phyloP scores from a whole-genome alignment of 2,797 vertebrate genomes.

The Aulostomus chinensis region DNA sequence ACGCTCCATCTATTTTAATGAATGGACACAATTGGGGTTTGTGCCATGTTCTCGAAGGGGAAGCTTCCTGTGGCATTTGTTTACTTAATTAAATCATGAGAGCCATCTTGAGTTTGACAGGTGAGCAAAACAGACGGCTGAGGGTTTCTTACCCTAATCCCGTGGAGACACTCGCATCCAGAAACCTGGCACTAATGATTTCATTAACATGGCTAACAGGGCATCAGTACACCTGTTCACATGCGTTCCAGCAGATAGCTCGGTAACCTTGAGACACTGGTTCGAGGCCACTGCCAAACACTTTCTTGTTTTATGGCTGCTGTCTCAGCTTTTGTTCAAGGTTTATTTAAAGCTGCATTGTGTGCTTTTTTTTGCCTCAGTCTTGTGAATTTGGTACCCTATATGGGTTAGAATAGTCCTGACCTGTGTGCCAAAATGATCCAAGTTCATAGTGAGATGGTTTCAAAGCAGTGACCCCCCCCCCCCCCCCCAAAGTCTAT shows the following conservation, averaged over 20 bases:
- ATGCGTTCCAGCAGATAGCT: constrained; percentile 59
- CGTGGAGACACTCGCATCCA: constrained; percentile 64
- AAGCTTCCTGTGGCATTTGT: constrained; percentile 51
- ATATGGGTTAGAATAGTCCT: too few relatives aligned
- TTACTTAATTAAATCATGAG: constrained; percentile 77
- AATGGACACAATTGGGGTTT: constrained; percentile 34
- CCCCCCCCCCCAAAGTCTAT: too few relatives aligned
- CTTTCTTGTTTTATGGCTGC: constrained; percentile 48
- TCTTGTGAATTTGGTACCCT: too few relatives aligned
- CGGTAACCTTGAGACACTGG: constrained; percentile 73
- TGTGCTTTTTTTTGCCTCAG: constrained; percentile 4
- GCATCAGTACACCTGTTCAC: constrained; percentile 77
- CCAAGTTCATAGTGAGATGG: background rate
- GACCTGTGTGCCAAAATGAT: constrained; percentile 17
- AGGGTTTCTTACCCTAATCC: constrained; percentile 59
- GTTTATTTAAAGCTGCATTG: constrained; percentile 29
- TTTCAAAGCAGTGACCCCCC: constrained; percentile 3
- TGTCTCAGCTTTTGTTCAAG: constrained; percentile 29
- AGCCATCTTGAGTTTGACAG: constrained; percentile 67
- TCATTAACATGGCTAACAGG: constrained; percentile 79
- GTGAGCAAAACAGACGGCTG: constrained; percentile 73
- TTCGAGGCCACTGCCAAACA: constrained; percentile 54
- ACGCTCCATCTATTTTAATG: constrained; percentile 28
- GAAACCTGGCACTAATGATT: constrained; percentile 78
- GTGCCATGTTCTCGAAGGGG: constrained; percentile 27